Base-by-base conservation (phyloP, 2,797 vertebrate genomes). In the Sebastes nivosus region DNA sequence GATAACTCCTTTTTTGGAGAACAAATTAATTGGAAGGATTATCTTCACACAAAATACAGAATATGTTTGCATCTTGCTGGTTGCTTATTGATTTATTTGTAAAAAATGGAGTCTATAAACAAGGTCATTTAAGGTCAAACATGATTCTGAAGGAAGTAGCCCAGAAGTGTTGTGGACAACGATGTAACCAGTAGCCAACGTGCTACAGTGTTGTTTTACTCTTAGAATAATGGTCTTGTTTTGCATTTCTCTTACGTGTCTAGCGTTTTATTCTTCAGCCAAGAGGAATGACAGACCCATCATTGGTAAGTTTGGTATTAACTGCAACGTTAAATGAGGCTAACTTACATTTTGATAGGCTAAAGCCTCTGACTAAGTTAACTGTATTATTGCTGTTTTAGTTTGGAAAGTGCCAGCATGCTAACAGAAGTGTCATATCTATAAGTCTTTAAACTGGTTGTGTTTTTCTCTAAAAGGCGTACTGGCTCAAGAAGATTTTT, bases 401-500 rank as follows among this genome's bases (percentile, higher is more conserved):
- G 27, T 50, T 78, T 55, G 4, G 1, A 46, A 66, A 34, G 27
- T 38, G 12, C 14, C 5, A 8, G 11, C 11, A 13, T 38, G 36
- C 34, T 36, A 4, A 13, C 16, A 12, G 5, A 50, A 12, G 22
- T 27, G 30, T 6, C 8, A 5, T 63, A 2, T 4, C 14, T 20
- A 5, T 10, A 5, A 8, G 14, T 59, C 3, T 29, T 46, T 18
- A 18, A 10, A 4, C 12, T 42, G 2, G 1, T 9, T 8, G 8
- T 55, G 16, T 60, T 30, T 42, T 11, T 29, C 22, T 12, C 20
- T 13, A 3, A 1, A 34, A 99, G 98, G 98, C 38, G 24, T 99
- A 32, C 78, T 99, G 87, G 91, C 97, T 22, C 97, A 99, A 87
- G 95, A 95, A 2, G 86, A 93, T 2, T 4, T 2, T 52, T 6